phyloP scores from a whole-genome alignment of 2,888 invertebrate species.

The Pollenia labialis region DNA sequence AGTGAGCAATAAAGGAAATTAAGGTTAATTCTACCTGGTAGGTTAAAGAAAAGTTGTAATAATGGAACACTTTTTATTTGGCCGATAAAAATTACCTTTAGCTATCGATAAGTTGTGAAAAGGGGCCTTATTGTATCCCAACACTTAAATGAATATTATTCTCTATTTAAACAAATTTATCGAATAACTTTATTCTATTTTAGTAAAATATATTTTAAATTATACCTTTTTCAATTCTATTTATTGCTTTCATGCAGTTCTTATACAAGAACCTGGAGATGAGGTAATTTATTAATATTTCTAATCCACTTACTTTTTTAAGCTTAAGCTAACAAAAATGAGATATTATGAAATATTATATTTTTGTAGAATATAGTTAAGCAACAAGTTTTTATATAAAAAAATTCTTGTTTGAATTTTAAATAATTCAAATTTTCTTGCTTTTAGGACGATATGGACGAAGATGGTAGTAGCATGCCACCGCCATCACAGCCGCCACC shows the following conservation, averaged over 20 bases:
- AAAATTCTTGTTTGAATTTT: not conserved
- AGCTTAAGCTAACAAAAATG: not conserved
- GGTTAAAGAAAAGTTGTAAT: too few relatives aligned
- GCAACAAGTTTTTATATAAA: too few relatives aligned
- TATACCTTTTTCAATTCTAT: conserved; percentile 66
- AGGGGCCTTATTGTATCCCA: conserved; percentile 1
- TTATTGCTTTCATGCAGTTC: conserved; percentile 80
- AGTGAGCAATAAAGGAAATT: too few relatives aligned
- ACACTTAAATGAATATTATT: conserved; percentile 36
- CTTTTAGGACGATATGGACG: conserved; percentile 81
- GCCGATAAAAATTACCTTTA: too few relatives aligned
- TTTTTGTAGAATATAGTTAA: too few relatives aligned
- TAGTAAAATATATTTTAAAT: conserved; percentile 51
- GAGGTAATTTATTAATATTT: conserved; percentile 77
- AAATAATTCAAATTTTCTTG: not conserved
- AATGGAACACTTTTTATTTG: too few relatives aligned
- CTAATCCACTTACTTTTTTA: not conserved
- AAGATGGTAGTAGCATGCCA: conserved; percentile 79
- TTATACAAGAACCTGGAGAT: conserved; percentile 82
- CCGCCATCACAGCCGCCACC: conserved; percentile 81
- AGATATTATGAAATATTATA: too few relatives aligned
- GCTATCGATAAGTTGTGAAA: too few relatives aligned
- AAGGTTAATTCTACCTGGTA: too few relatives aligned
- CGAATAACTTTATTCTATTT: conserved; percentile 11
- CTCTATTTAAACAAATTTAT: conserved; percentile 33